Conservation (phyloP, 2,113 vertebrate genomes). For the Nyctibius bracteatus region DNA sequence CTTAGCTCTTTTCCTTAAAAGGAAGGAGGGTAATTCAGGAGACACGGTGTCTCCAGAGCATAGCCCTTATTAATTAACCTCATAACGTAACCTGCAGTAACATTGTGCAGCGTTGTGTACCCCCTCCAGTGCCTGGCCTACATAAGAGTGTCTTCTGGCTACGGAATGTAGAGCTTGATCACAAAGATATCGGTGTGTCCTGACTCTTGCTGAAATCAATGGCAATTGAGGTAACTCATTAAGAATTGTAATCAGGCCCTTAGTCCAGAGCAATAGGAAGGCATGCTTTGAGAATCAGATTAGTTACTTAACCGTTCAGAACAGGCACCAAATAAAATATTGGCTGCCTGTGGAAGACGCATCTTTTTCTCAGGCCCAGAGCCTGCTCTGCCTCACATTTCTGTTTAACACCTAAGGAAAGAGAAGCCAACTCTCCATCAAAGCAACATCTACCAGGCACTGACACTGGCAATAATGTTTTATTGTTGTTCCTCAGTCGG, state of each 20-base stretch:
- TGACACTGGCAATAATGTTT: background rate
- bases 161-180: conserved; percentile 5
- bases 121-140: conserved; percentile 51
- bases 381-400: background rate
- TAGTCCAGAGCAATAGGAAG: background rate
- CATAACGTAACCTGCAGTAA: conserved; percentile 50
- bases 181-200: conserved; percentile 1
- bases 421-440: background rate
- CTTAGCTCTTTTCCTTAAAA: conserved; percentile 46
- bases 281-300: background rate
- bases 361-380: background rate
- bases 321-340: background rate
- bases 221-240: conserved; percentile 11
- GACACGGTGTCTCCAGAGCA: conserved; percentile 28
- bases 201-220: conserved; percentile 10
- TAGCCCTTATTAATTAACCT: conserved; percentile 67
- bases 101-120: background rate
- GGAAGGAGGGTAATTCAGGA: conserved; percentile 61
- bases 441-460: background rate
- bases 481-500: background rate
- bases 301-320: background rate
- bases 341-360: background rate
- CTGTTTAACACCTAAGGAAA: background rate
- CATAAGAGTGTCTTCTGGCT: background rate
- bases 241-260: conserved; percentile 14